phyloP scores from a whole-genome alignment of 2,888 invertebrate genomes.

The Lymantria dispar region DNA sequence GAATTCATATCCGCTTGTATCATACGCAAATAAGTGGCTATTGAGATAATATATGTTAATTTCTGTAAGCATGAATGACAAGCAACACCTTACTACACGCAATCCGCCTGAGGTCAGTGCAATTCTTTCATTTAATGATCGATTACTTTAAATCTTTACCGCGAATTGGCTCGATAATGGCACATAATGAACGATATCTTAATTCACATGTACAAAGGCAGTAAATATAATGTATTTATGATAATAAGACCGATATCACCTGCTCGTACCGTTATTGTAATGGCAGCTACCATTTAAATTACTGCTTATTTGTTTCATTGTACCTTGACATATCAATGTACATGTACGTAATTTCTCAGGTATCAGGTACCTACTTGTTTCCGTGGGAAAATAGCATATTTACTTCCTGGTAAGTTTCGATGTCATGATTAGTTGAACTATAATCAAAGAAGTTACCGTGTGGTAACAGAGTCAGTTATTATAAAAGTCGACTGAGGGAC shows the following conservation, averaged over 20 bases:
- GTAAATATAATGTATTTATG: constrained; percentile 37
- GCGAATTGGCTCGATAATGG: constrained; percentile 50
- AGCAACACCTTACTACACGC: constrained; percentile 34
- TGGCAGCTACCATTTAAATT: constrained; percentile 30
- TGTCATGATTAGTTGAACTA: too few relatives aligned
- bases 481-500: too few relatives aligned
- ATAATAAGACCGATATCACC: constrained; percentile 33
- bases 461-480: too few relatives aligned
- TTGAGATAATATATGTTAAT: constrained; percentile 21
- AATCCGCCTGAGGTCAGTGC: constrained; percentile 43
- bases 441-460: too few relatives aligned
- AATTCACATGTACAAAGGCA: constrained; percentile 45
- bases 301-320: constrained; percentile 29
- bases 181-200: constrained; percentile 48
- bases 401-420: constrained; percentile 11
- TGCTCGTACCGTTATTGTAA: constrained; percentile 32
- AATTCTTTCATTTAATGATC: constrained; percentile 48
- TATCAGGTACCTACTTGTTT: neutral
- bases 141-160: constrained; percentile 48
- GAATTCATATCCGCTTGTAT: too few relatives aligned
- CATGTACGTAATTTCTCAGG: constrained; percentile 28
- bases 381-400: constrained; percentile 26
- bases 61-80: constrained; percentile 53
- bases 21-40: too few relatives aligned
- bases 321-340: constrained; percentile 17